Base-by-base conservation (phyloP, 2,888 invertebrate genomes). In the Drosophila neotestacea region DNA sequence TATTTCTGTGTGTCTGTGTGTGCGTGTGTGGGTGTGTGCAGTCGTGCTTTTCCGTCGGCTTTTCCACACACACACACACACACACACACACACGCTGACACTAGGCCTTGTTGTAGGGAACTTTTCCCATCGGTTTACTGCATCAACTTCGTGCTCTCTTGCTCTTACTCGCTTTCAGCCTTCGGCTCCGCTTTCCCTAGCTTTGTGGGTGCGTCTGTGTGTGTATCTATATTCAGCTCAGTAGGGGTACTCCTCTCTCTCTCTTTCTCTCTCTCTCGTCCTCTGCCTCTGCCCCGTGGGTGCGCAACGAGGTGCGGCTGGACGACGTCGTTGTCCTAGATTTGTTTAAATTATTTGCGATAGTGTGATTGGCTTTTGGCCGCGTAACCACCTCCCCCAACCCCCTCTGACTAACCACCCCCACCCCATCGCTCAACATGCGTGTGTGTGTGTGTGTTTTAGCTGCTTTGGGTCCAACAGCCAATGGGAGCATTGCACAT, bases 321-420 rank as follows among this genome's bases (percentile, higher is more conserved):
- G 77, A 76, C 72, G 82, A 6, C 27, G 51, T 32, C 63, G 85
- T 77, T 91, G 92, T 91, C 91, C 91, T 92, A 92, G 91, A 90
- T 91, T 91, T 92, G 91, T 92, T 92, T 91, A 90, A 92, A 91
- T 88, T 89, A 89, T 91, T 91, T 92, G 91, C 91, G 91, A 91
- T 92, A 92, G 92, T 92, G 91, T 92, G 92, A 92, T 92, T 92
- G 91, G 91, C 92, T 90, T 92, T 89, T 86, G 83, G 84, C 73
- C 64, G 41, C 61, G 16, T 38, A 34, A n/a, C 38, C 36, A 47
- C n/a, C 48, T 30, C 38, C 41, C 59, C 55, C 63, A 70, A 58
- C 55, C n/a, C 64, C 47, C 32, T 22, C 22, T 22, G 22, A 22
- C 22, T 32, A 30, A 7, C 30, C 7, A 4, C 39, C 36, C 65